Evolutionary conservation across 2,113 vertebrate genomes (phyloP), one percentile per base, ranked within the genome.

Genomic region (Redunca redunca): DNA sequence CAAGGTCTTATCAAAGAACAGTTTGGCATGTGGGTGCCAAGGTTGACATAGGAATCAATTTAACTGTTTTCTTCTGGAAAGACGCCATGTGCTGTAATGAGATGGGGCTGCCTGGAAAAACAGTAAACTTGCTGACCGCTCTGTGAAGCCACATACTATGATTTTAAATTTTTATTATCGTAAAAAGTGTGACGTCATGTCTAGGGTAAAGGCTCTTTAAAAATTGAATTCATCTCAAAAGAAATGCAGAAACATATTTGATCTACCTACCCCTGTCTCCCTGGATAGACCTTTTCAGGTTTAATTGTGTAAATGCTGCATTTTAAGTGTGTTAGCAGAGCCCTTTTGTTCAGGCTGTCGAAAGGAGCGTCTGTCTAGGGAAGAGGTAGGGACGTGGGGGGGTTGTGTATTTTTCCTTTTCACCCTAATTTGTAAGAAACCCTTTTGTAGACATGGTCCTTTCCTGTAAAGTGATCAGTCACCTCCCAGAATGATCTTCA

Each of bases 201-300:
- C 98, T 98, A 71, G 67, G 23, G 64, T 87, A 97, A 96, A 97
- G 90, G 80, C 97, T 97, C 97, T 96, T 95, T 57, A 98, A 97
- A 97, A 94, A 98, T 64, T 88, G 96, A 98, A 97, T 98, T 98
- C 97, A 92, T 94, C 87, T 94, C 96, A 97, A 40, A 98, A 98
- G 94, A 90, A 97, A 95, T 92, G 88, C 93, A 93, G 90, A 97
- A 96, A 96, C 88, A 71, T 89, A 60, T 91, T 95, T 97, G 10
- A 95, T 98, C 96, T 94, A 40, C 91, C 90, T 94, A 40, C 91
- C 90, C 84, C 71, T 11, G 1, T 93, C 90, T 98, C 96, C 95
- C 97, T 40, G 64, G 94, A 64, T 84, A 81, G 92, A 82, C 88
- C 52, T 58, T 97, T 55, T 81, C 71, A 97, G 97, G 96, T 98